Evolutionary conservation across 2,797 vertebrate species (phyloP).

Genomic region (Dendrocincla fuliginosa): DNA sequence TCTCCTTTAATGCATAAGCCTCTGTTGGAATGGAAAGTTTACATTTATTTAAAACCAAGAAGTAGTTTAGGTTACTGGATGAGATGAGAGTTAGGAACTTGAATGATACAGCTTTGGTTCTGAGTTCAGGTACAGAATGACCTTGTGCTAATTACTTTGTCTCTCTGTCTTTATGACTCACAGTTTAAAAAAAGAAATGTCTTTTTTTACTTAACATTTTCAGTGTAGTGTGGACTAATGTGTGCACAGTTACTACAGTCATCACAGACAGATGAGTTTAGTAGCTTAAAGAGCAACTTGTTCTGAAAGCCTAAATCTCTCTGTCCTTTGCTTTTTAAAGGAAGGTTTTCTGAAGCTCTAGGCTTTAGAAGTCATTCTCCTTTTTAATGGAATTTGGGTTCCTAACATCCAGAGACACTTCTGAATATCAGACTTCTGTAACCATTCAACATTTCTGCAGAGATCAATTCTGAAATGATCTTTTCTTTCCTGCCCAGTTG

Average conservation of each 20-base stretch:
- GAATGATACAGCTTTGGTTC: background rate
- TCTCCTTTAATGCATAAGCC: background rate
- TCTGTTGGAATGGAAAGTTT: background rate
- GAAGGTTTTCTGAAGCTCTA: background rate
- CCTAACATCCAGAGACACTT: background rate
- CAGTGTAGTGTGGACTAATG: background rate
- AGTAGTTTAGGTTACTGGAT: background rate
- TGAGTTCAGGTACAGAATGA: background rate
- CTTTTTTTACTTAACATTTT: background rate
- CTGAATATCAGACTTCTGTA: background rate
- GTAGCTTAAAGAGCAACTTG: background rate
- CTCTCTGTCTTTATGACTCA: background rate
- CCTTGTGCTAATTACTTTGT: background rate
- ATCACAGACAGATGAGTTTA: background rate
- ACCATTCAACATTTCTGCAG: background rate
- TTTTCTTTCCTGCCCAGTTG: background rate
- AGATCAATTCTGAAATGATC: background rate
- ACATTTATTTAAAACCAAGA: background rate
- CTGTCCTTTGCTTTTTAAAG: background rate
- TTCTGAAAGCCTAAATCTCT: background rate
- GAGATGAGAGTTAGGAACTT: background rate
- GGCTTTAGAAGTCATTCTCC: background rate
- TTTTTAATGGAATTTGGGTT: background rate
- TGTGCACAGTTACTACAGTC: background rate
- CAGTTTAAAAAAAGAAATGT: background rate